Conservation (phyloP, 2,113 vertebrate genomes). For the Xiphophorus hellerii region DNA sequence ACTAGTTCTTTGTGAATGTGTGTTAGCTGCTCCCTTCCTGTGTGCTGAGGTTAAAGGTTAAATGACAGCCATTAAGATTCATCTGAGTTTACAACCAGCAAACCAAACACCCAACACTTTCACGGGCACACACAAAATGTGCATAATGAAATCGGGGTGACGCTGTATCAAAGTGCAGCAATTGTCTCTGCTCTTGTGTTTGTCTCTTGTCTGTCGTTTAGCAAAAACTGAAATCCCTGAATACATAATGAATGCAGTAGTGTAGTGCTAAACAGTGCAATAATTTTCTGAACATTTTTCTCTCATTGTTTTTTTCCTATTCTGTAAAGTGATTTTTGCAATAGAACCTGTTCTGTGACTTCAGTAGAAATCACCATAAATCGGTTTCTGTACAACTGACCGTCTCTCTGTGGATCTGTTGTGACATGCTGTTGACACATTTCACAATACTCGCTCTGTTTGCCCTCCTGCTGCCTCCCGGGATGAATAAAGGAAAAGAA, state of each 20-base stretch:
- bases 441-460: conserved; percentile 35
- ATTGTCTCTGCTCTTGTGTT: conserved; percentile 54
- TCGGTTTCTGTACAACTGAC: conserved; percentile 29
- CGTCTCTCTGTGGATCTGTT: conserved; percentile 40
- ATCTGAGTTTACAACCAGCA: conserved; percentile 59
- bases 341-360: conserved; percentile 10
- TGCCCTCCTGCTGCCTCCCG: conserved; percentile 23
- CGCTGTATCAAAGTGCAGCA: conserved; percentile 41
- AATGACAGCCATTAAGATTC: conserved; percentile 69
- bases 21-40: conserved; percentile 4
- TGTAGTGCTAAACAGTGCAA: conserved; percentile 23
- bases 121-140: conserved; percentile 19
- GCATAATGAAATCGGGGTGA: conserved; percentile 27
- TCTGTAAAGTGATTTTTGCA: conserved; percentile 24
- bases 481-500: conserved; percentile 29
- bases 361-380: conserved; percentile 27
- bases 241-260: conserved; percentile 63
- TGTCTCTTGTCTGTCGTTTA: conserved; percentile 55
- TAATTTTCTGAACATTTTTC: conserved; percentile 12
- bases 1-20: conserved; percentile 40
- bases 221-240: conserved; percentile 48
- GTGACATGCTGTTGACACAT: conserved; percentile 42
- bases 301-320: conserved; percentile 7
- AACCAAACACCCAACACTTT: conserved; percentile 29
- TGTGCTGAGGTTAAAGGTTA: conserved; percentile 62